Percentiles rank a stretch among this genome's conserved stretches.
Conservation (phyloP, 2,888 invertebrate species). For the Agriopis aurantiaria region DNA sequence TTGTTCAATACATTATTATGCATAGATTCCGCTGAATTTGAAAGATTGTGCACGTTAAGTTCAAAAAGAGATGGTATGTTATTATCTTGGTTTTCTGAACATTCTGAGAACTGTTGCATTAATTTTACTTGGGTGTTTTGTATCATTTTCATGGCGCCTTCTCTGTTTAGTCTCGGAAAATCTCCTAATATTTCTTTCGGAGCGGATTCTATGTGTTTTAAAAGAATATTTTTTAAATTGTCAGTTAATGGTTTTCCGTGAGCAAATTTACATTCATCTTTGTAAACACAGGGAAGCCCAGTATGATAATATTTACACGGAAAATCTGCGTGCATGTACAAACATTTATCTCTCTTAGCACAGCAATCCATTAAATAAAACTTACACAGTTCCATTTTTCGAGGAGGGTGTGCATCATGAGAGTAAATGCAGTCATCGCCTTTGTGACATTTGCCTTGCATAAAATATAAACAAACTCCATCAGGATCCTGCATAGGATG, state of each 20-base stretch:
- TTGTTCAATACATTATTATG: constrained; percentile 68
- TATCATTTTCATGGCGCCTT: constrained; percentile 89
- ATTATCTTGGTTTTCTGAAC: constrained; percentile 67
- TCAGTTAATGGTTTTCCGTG: constrained; percentile 95
- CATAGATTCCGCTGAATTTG: constrained; percentile 60
- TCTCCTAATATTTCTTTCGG: constrained; percentile 97
- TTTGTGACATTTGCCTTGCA: constrained; percentile 96
- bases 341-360: constrained; percentile 97
- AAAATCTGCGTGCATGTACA: constrained; percentile 98
- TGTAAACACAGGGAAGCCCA: constrained; percentile 93
- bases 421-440: constrained; percentile 95
- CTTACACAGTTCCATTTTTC: constrained; percentile 97
- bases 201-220: constrained; percentile 94
- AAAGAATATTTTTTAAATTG: constrained; percentile 88
- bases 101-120: constrained; percentile 76
- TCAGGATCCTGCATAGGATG: constrained; percentile 89
- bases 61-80: constrained; percentile 81
- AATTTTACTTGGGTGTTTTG: constrained; percentile 78
- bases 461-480: constrained; percentile 93
- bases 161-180: constrained; percentile 93
- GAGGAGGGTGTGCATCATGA: constrained; percentile 92
- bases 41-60: constrained; percentile 77
- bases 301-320: constrained; percentile 99
- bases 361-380: constrained; percentile 98
- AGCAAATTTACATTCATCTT: constrained; percentile 97